Base-by-base conservation (phyloP, 1,140 invertebrate genomes). In the Idris sp. region DNA sequence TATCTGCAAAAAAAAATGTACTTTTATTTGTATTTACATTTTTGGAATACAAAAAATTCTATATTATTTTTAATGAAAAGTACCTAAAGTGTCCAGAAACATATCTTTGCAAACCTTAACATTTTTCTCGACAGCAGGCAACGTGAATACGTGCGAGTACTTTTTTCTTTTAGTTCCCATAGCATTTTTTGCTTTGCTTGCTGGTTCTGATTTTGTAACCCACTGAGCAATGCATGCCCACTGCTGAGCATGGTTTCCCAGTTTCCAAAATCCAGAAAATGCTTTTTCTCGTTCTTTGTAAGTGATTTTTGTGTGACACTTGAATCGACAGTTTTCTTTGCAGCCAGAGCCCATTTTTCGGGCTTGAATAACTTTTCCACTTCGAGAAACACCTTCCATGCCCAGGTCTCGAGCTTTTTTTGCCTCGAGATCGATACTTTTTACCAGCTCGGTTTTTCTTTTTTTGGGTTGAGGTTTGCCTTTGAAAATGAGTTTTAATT, bases 181-280 rank as follows among this genome's bases (percentile, higher is more conserved):
- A n/a, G n/a, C 4, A 6, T 13, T 8, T 35, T 5, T 6, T 14
- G 33, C 1, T 15, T 5, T 14, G 8, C 10, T 14, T 4, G 13
- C 13, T 9, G 28, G 28, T 9, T 31, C 28, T 10, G 2, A 9
- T n/a, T 8, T 31, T 2, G 14, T 13, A 1, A 35, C 10, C 33
- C 33, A 35, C 33, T 35, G 33, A 4, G 33, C 11, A 15, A 35
- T 35, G 11, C 33, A 35, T 5, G 13, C 33, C 33, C 33, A 35
- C 8, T 35, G 33, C 4, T n/a, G 33, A 4, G 10, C 33, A 35
- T 35, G 33, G 8, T 35, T 14, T 10, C 33, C 33, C 8, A 35
- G 14, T 5, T 35, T 7, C 33, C 33, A 35, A 8, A 35, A 35
- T 4, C 2, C 8, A 3, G 10, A 11, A 13, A 14, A 35, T 5